phyloP scores from a whole-genome alignment of 2,797 vertebrate genomes.

The Leptodactylus fallax region DNA sequence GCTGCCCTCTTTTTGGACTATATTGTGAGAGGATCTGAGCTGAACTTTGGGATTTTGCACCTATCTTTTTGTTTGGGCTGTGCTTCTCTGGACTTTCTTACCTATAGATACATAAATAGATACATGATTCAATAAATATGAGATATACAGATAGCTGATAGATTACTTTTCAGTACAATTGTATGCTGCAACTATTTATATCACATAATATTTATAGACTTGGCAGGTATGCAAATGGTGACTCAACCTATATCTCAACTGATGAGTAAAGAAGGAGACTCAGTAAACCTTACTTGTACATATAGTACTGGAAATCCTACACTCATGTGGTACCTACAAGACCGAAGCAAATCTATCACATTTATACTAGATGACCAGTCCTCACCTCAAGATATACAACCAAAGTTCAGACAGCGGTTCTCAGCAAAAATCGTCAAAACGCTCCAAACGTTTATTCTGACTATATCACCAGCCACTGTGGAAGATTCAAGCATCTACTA shows the following conservation, averaged over 20 bases:
- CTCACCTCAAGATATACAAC: not conserved
- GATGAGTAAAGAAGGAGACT: not conserved
- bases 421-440: not conserved
- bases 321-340: conserved; percentile 4
- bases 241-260: not conserved
- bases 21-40: no score
- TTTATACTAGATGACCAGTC: conserved; percentile 42
- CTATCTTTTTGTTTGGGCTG: no score
- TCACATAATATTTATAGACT: not conserved
- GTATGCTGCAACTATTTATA: not conserved
- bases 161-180: no score
- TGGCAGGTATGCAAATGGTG: not conserved
- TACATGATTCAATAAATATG: no score
- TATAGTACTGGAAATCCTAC: not conserved
- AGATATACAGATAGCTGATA: no score
- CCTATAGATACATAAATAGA: no score
- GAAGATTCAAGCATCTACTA: not conserved
- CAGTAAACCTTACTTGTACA: not conserved
- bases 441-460: conserved; percentile 9
- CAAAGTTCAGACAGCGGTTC: conserved; percentile 42
- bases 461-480: not conserved
- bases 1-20: no score
- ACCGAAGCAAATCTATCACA: not conserved
- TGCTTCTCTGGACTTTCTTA: no score
- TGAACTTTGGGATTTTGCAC: no score